These are phyloP conservation scores for Phylloscopus collybita DNA, from an alignment of 2,797 vertebrate genomes.

Conservation along the genomic window DNA sequence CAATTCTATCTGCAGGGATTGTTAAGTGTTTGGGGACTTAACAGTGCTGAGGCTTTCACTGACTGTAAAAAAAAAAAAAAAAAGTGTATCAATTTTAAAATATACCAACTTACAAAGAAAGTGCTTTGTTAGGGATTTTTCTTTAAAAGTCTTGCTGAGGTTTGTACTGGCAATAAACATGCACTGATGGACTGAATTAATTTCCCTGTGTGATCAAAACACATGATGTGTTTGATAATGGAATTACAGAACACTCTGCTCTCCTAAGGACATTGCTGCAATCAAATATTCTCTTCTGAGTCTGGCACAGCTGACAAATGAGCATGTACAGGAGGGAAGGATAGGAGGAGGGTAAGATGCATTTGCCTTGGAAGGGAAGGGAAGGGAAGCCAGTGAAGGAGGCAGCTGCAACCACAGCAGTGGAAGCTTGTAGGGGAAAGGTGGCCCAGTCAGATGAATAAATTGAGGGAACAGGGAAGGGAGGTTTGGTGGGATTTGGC, in stretches of 20 bases:
- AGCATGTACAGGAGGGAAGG: neutral
- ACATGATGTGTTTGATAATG: slow-evolving; percentile 28
- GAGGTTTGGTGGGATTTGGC: neutral
- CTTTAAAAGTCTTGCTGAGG: neutral
- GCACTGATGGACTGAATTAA: slow-evolving; percentile 9
- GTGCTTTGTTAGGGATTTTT: neutral
- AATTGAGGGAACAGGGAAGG: neutral
- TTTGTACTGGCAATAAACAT: slow-evolving; percentile 17
- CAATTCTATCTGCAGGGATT: neutral
- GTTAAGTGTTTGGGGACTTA: neutral
- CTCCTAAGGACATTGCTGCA: neutral
- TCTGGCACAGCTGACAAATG: neutral
- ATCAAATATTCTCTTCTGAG: neutral
- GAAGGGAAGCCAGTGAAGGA: neutral
- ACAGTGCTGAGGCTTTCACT: neutral
- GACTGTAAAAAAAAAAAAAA: neutral
- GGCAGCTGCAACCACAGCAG: rapidly evolving
- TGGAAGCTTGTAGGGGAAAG: neutral
- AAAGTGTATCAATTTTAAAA: neutral
- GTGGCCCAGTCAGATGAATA: neutral
- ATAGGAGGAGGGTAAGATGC: neutral
- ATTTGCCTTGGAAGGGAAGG: neutral
- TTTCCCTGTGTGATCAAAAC: slow-evolving; percentile 42
- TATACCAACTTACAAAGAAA: neutral
- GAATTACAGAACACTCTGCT: slow-evolving; percentile 27